These are phyloP conservation scores for Ictalurus furcatus DNA, from an alignment of 2,113 vertebrate genomes.

Conservation along the genomic window DNA sequence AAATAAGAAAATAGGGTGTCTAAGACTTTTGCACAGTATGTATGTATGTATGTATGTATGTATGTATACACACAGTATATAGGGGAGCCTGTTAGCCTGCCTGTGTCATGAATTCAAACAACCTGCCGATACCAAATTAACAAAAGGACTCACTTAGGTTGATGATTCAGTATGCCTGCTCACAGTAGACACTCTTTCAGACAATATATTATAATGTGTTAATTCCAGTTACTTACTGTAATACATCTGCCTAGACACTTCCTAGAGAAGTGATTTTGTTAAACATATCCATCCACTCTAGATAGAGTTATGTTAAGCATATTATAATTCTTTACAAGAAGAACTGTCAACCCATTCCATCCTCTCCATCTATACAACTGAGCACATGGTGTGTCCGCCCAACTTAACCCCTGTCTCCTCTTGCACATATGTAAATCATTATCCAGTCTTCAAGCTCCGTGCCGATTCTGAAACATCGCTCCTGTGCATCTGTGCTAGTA, in stretches of 20 bases:
- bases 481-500: conserved; percentile 14
- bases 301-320: not conserved
- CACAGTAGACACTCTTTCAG: not conserved
- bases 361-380: not conserved
- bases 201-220: not conserved
- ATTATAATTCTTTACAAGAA: not conserved
- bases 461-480: conserved; percentile 13
- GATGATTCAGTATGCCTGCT: not conserved
- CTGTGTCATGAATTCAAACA: no score
- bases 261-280: not conserved
- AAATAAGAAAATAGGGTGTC: no score
- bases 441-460: not conserved
- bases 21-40: no score
- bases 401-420: not conserved
- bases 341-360: no score
- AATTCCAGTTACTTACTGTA: not conserved
- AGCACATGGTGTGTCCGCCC: conserved; percentile 7
- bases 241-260: not conserved
- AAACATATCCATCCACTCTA: not conserved
- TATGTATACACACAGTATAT: no score
- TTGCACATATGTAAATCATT: conserved; percentile 13
- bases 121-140: not conserved
- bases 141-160: not conserved
- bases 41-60: no score
- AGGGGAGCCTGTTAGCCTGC: no score